Evolutionary conservation across 2,113 vertebrate genomes (phyloP).

Genomic region (Neofelis nebulosa): DNA sequence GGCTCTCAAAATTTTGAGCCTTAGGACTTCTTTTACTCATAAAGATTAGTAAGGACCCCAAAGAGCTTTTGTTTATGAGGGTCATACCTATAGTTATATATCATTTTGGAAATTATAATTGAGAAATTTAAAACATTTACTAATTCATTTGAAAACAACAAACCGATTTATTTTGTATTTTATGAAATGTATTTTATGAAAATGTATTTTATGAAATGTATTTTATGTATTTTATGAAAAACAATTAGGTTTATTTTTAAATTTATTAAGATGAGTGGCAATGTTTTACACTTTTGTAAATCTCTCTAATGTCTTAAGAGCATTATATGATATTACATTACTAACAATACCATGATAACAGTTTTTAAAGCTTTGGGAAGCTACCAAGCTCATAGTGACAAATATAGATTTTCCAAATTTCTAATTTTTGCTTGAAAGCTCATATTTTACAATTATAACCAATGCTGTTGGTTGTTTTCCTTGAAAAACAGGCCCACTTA

Average conservation of each 20-base stretch:
- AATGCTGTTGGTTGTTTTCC: neutral
- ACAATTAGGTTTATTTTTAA: neutral
- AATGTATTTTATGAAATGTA: no score
- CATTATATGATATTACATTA: neutral
- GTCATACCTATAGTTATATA: neutral
- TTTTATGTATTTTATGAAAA: neutral
- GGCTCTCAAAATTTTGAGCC: neutral
- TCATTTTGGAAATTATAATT: neutral
- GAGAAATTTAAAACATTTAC: neutral
- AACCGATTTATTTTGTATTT: neutral
- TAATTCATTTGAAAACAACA: neutral
- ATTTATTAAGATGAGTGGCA: neutral
- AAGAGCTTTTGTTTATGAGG: neutral
- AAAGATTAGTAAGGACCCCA: neutral
- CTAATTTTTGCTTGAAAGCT: neutral
- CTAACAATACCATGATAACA: neutral
- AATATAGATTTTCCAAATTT: neutral
- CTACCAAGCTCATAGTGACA: neutral
- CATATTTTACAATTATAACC: neutral
- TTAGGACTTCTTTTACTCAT: neutral
- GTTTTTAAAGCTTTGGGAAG: neutral
- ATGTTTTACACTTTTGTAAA: neutral
- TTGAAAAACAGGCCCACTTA: neutral
- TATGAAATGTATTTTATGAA: neutral
- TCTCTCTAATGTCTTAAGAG: neutral